Evolutionary conservation across 2,888 invertebrate species (phyloP).

Genomic region (Rhamnusium bicolor): DNA sequence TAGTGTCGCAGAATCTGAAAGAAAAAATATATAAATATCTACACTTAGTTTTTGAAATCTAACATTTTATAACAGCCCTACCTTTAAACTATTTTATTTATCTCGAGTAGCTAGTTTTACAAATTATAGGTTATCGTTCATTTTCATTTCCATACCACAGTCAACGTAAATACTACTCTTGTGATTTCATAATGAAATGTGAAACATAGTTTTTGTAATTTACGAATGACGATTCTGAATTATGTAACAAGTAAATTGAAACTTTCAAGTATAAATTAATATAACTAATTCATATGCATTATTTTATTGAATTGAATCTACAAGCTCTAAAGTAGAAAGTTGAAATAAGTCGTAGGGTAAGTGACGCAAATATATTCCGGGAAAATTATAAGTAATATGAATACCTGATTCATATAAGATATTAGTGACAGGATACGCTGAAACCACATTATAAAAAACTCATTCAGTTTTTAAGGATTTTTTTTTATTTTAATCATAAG

Average conservation of each 20-base stretch:
- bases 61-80: neutral
- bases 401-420: neutral
- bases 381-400: neutral
- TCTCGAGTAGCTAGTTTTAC: neutral
- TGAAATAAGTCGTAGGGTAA: neutral
- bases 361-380: neutral
- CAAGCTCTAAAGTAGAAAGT: constrained; percentile 2
- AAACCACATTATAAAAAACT: neutral
- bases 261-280: neutral
- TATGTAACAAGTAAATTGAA: neutral
- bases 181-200: neutral
- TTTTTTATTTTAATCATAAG: neutral
- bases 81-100: neutral
- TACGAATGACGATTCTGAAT: neutral
- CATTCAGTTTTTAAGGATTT: neutral
- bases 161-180: neutral
- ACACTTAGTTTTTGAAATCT: neutral
- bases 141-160: neutral
- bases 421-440: neutral
- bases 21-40: neutral
- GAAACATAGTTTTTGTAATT: neutral
- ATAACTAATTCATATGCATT: neutral
- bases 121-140: neutral
- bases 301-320: neutral
- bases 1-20: neutral